Conservation (phyloP, 1,140 invertebrate genomes). For the Trachelipus rathkii region DNA sequence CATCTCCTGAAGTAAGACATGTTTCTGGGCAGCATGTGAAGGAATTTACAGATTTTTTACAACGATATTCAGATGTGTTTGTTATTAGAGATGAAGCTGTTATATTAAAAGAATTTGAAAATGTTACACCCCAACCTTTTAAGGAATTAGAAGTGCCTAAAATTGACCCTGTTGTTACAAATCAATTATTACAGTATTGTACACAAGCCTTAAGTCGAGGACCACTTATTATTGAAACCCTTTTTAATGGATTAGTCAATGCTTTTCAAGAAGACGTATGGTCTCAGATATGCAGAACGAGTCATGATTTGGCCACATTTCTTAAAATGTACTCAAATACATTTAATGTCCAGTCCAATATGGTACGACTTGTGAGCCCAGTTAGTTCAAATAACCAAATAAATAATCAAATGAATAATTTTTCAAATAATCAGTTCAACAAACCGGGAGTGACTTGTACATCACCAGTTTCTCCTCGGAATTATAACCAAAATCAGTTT, state of each 20-base stretch:
- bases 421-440: neutral
- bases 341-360: conserved; percentile 74
- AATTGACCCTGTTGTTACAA: conserved; percentile 75
- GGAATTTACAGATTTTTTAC: conserved; percentile 87
- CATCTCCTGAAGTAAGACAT: conserved; percentile 89
- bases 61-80: conserved; percentile 79
- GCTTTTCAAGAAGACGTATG: conserved; percentile 52
- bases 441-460: neutral
- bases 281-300: conserved; percentile 77
- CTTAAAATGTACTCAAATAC: conserved; percentile 83
- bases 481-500: neutral
- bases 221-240: conserved; percentile 37
- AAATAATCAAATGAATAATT: conserved; percentile 21
- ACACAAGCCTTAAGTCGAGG: conserved; percentile 35
- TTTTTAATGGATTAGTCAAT: conserved; percentile 39
- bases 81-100: conserved; percentile 80
- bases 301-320: conserved; percentile 78
- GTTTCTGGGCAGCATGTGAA: conserved; percentile 88
- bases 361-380: conserved; percentile 64
- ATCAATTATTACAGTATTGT: conserved; percentile 55
- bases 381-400: neutral
- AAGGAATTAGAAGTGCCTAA: conserved; percentile 49
- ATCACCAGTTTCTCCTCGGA: neutral
- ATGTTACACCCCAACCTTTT: conserved; percentile 40
- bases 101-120: conserved; percentile 59